Conservation (phyloP, 2,113 vertebrate genomes). For the Mesocricetus auratus region DNA sequence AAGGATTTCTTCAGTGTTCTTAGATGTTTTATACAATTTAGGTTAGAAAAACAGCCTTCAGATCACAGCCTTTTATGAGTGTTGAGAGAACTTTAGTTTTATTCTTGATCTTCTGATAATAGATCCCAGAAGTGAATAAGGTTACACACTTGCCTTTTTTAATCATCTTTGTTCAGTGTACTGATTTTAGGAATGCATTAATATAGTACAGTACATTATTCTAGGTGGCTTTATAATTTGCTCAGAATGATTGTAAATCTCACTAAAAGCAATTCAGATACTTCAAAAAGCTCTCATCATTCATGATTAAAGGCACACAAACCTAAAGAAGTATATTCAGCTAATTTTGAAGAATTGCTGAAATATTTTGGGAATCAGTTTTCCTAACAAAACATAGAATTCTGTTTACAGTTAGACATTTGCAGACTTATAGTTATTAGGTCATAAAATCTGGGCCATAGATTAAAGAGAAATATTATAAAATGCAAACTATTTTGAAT, state of each 20-base stretch:
- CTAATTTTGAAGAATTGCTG: slow-evolving; percentile 72
- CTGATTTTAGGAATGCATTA: slow-evolving; percentile 74
- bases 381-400: slow-evolving; percentile 66
- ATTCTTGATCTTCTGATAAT: slow-evolving; percentile 71
- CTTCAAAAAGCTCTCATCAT: slow-evolving; percentile 62
- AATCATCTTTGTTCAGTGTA: slow-evolving; percentile 67
- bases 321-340: slow-evolving; percentile 71
- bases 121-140: slow-evolving; percentile 70
- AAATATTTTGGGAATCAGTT: slow-evolving; percentile 60
- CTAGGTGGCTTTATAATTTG: slow-evolving; percentile 67
- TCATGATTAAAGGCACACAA: slow-evolving; percentile 69
- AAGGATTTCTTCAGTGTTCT: slow-evolving; percentile 55
- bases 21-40: slow-evolving; percentile 72
- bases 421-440: slow-evolving; percentile 50
- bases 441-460: slow-evolving; percentile 14
- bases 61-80: slow-evolving; percentile 61
- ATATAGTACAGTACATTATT: slow-evolving; percentile 66
- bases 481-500: slow-evolving; percentile 53
- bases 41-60: slow-evolving; percentile 64
- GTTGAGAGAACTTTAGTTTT: slow-evolving; percentile 49
- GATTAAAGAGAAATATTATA: slow-evolving; percentile 41
- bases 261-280: slow-evolving; percentile 70
- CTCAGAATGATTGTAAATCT: slow-evolving; percentile 67
- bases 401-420: slow-evolving; percentile 60
- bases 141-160: slow-evolving; percentile 74